Percentiles rank a stretch among this genome's conserved stretches.
Evolutionary conservation across 2,797 vertebrate species (phyloP).

Genomic region (Ficedula albicollis): DNA sequence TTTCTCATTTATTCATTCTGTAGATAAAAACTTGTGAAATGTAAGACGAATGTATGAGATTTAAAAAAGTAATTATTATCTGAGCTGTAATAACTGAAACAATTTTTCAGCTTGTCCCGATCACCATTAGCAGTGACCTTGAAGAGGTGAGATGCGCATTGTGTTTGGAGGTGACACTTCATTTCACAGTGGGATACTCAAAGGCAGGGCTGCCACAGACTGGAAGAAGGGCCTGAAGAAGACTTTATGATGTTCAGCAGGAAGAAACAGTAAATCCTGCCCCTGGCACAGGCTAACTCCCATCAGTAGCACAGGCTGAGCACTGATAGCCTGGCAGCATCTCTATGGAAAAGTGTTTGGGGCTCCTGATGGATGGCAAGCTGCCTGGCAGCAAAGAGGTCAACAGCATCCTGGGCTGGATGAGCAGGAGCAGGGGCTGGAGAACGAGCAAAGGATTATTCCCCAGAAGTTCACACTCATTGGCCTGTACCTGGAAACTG

Average conservation of each 20-base stretch:
- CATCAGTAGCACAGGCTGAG: neutral
- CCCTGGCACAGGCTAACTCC: neutral
- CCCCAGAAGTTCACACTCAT: rapidly evolving
- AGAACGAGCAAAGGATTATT: neutral
- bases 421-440: neutral
- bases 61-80: neutral
- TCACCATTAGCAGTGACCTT: neutral
- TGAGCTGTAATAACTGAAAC: neutral
- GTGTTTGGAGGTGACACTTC: neutral
- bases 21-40: neutral
- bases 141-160: neutral
- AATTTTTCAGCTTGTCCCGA: neutral
- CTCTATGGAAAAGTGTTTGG: neutral
- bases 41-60: neutral
- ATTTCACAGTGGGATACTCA: rapidly evolving
- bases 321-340: neutral
- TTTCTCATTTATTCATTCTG: neutral
- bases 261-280: neutral
- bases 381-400: neutral
- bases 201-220: neutral
- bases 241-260: neutral
- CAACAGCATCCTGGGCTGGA: neutral
- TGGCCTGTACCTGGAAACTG: neutral
- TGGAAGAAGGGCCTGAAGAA: neutral
- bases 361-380: neutral